Conservation (phyloP, 2,888 invertebrate genomes). For the Idaea dimidiata region DNA sequence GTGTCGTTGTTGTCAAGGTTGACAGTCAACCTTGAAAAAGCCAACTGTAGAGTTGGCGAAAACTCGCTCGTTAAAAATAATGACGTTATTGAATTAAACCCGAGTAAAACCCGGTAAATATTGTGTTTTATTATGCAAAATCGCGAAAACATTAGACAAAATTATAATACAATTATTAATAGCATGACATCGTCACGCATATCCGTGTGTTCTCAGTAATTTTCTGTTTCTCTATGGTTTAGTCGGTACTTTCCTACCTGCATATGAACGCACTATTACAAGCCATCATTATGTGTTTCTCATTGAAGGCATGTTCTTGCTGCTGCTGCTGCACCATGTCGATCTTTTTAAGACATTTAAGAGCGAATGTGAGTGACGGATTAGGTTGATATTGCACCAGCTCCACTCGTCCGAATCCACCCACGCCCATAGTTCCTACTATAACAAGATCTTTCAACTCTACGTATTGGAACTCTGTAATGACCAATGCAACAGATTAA, state of each 20-base stretch:
- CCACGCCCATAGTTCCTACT: conserved; percentile 93
- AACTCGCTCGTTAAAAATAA: too few relatives aligned
- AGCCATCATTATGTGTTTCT: conserved; percentile 91
- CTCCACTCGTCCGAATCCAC: conserved; percentile 95
- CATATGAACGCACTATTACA: conserved; percentile 90
- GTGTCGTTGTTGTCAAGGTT: too few relatives aligned
- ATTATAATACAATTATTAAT: too few relatives aligned
- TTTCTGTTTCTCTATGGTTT: too few relatives aligned
- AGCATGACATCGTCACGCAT: neutral
- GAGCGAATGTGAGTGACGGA: conserved; percentile 84
- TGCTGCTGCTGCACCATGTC: conserved; percentile 94
- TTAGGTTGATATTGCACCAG: conserved; percentile 83
- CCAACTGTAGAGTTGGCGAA: too few relatives aligned
- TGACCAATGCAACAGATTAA: conserved; percentile 4
- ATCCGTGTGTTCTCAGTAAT: neutral
- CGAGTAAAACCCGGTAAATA: too few relatives aligned
- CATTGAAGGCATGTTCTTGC: conserved; percentile 93
- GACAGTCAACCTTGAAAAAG: too few relatives aligned
- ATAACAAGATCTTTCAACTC: conserved; percentile 89
- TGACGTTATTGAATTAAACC: too few relatives aligned
- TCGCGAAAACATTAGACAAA: too few relatives aligned
- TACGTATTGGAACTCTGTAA: conserved; percentile 83
- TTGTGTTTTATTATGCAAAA: too few relatives aligned
- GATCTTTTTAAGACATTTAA: conserved; percentile 94
- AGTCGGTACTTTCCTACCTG: conserved; percentile 71